These are phyloP conservation scores for Choloepus didactylus DNA, from an alignment of 2,797 vertebrate species.

Conservation along the genomic window DNA sequence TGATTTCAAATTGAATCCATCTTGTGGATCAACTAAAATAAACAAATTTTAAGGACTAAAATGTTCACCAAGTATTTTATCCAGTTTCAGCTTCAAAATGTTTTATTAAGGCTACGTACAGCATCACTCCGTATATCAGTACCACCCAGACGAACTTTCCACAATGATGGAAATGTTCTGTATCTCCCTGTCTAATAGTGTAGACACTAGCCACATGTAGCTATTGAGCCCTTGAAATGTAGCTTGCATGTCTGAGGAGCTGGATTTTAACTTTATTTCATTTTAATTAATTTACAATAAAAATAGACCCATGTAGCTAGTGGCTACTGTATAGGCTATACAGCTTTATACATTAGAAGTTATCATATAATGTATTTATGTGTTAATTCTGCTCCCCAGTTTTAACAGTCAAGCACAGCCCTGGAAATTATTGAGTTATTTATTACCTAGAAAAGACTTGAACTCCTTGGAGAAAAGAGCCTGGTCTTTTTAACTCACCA, in stretches of 20 bases:
- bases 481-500: not conserved
- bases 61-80: not conserved
- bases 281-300: not conserved
- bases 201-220: not conserved
- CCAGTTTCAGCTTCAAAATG: not conserved
- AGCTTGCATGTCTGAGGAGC: not conserved
- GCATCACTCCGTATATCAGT: not conserved
- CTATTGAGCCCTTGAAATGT: not conserved
- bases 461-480: not conserved
- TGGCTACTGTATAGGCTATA: not conserved
- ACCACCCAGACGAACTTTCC: not conserved
- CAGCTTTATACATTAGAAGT: not conserved
- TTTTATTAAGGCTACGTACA: not conserved
- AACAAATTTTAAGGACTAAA: not conserved
- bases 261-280: not conserved
- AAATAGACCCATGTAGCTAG: not conserved
- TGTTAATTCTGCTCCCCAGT: not conserved
- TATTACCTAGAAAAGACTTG: not conserved
- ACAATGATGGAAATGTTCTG: not conserved
- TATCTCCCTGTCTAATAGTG: not conserved
- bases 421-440: not conserved
- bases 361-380: not conserved
- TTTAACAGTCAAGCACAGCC: not conserved
- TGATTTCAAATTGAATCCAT: not conserved
- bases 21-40: not conserved